Evolutionary conservation across 2,888 invertebrate species (phyloP), one percentile per base, ranked within the genome.

Genomic region (Polietes domitor): DNA sequence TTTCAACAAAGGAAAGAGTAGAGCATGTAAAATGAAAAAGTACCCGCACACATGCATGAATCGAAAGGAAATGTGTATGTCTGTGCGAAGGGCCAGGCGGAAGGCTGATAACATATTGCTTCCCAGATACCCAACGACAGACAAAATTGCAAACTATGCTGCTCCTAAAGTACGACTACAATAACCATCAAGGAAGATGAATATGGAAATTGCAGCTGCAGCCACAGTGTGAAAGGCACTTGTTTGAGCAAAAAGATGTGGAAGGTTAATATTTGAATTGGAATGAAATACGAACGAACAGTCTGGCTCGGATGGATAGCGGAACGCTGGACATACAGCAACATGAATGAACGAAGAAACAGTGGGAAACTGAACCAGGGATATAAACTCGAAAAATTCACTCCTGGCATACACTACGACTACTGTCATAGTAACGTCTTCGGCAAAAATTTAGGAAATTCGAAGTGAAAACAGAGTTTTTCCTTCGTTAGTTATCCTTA

Each of bases 61-160:
- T 12, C 37, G 32, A 32, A 32, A 5, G 32, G 3, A 32, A 32
- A n/a, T n/a, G n/a, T n/a, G n/a, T n/a, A n/a, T 26, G 58, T 15
- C n/a, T n/a, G 58, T 76, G 21, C 77, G 72, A 68, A n/a, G 41
- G n/a, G 70, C 79, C 76, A 83, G 68, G 76, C 80, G 73, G 61
- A 43, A 63, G n/a, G n/a, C n/a, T n/a, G n/a, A n/a, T n/a, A n/a
- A n/a, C n/a, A n/a, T n/a, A n/a, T n/a, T n/a, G n/a, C n/a, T n/a
- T n/a, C n/a, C n/a, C n/a, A n/a, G 32, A 24, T 73, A 47, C 10
- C 55, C 77, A 68, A 15, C 24, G 61, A 19, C 47, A 19, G 17
- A 63, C 15, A 43, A 26, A 26, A 28, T 47, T 63, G 26, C 65
- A 19, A 65, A 37, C 43, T n/a, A 28, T 61, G 12, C n/a, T n/a